A percentile compares a stretch with the other conserved stretches of the same genome.
These are phyloP conservation scores for Natator depressus DNA, from an alignment of 2,113 vertebrate genomes.

Conservation along the genomic window DNA sequence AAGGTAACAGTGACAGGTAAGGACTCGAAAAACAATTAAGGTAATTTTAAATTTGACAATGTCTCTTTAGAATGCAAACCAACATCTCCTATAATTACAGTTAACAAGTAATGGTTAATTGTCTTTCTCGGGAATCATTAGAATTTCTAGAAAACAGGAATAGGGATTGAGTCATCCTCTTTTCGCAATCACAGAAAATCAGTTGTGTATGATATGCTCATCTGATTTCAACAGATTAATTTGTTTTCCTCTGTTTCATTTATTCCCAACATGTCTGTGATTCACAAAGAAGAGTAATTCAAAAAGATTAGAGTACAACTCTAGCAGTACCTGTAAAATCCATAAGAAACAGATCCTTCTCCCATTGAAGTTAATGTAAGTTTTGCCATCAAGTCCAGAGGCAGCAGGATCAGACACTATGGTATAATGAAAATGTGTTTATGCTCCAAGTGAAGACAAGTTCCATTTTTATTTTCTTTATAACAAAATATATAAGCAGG, in stretches of 20 bases:
- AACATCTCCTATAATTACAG: not conserved
- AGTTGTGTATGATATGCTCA: not conserved
- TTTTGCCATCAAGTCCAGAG: not conserved
- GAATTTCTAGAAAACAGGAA: not conserved
- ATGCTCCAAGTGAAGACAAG: fast-evolving
- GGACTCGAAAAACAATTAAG: not conserved
- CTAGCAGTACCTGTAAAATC: not conserved
- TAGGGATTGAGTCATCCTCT: not conserved
- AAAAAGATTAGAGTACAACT: not conserved
- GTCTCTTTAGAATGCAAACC: not conserved
- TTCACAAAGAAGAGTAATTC: not conserved
- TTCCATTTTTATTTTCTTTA: not conserved
- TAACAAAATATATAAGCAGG: not conserved
- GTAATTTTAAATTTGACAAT: not conserved
- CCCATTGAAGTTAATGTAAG: not conserved
- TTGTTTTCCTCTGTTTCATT: not conserved
- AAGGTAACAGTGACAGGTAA: too few relatives aligned
- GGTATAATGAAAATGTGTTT: not conserved
- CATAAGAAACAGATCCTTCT: not conserved
- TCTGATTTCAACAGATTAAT: not conserved
- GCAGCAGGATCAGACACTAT: not conserved
- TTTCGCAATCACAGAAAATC: not conserved
- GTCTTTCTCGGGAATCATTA: not conserved
- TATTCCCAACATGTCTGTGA: not conserved
- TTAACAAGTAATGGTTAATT: not conserved